Conservation (phyloP, 2,888 invertebrate genomes). For the Campoletis raptor region DNA sequence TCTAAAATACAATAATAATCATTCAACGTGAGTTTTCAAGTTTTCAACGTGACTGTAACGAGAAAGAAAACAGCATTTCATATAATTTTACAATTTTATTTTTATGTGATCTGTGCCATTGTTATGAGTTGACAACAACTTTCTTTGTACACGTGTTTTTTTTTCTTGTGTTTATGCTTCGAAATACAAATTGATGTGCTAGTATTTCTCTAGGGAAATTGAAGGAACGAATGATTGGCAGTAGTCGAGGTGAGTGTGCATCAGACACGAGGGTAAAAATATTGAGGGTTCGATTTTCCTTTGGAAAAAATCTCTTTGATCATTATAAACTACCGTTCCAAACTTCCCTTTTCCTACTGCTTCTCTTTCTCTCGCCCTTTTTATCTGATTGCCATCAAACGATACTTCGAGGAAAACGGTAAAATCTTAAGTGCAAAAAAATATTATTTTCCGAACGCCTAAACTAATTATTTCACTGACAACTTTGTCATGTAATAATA, state of each 20-base stretch:
- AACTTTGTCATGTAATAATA: neutral
- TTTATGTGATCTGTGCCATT: neutral
- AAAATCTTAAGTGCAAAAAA: neutral
- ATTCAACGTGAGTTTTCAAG: no score
- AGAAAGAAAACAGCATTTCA: neutral
- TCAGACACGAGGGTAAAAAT: slow-evolving; percentile 29
- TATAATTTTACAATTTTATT: neutral
- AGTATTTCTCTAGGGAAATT: slow-evolving; percentile 31
- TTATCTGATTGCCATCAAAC: slow-evolving; percentile 12
- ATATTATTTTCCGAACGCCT: neutral
- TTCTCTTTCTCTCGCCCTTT: neutral
- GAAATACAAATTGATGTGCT: neutral
- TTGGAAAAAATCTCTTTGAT: slow-evolving; percentile 60
- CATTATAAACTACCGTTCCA: slow-evolving; percentile 12
- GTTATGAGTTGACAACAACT: neutral
- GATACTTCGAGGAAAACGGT: neutral
- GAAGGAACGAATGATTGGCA: slow-evolving; percentile 22
- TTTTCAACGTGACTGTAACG: no score
- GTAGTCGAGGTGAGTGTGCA: slow-evolving; percentile 29
- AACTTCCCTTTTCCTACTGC: neutral
- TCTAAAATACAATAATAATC: no score
- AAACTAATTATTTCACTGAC: neutral
- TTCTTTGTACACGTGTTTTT: neutral
- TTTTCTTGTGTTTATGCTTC: neutral
- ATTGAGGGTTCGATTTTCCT: slow-evolving; percentile 53